phyloP scores from a whole-genome alignment of 37 sponge, comb jelly and placozoan species.

The Amphimedon queenslandica region DNA sequence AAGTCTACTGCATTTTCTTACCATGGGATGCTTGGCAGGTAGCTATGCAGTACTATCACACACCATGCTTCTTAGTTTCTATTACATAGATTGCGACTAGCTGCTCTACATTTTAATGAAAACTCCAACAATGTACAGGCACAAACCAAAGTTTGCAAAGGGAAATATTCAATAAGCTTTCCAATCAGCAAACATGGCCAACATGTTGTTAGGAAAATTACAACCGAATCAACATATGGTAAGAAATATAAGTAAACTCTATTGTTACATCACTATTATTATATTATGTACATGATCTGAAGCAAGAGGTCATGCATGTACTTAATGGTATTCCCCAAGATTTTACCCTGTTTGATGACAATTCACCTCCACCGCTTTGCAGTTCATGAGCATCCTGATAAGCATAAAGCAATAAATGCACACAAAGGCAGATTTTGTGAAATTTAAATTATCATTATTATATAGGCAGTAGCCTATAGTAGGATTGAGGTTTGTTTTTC shows the following conservation, averaged over 20 bases:
- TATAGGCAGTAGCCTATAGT: too few relatives aligned
- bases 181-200: constrained; percentile 7
- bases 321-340: neutral
- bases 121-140: constrained; percentile 6
- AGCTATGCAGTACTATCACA: neutral
- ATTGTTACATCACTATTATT: neutral
- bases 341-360: neutral
- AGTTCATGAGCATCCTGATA: neutral
- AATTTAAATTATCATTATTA: too few relatives aligned
- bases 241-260: neutral
- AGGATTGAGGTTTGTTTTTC: too few relatives aligned
- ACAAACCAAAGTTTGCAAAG: constrained; percentile 2
- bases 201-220: constrained; percentile 10
- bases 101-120: constrained; percentile 22
- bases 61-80: neutral
- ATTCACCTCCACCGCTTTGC: constrained; percentile 1
- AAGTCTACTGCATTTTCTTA: constrained; percentile 44
- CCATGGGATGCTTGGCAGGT: constrained; percentile 33
- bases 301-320: neutral
- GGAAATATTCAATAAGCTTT: neutral
- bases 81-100: too few relatives aligned
- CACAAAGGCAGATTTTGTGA: constrained; percentile 14
- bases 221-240: constrained; percentile 6
- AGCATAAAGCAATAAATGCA: neutral
- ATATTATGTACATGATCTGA: constrained; percentile 13